Base-by-base conservation (phyloP, 2,113 vertebrate genomes). In the Cyprinodon brontotheroides region DNA sequence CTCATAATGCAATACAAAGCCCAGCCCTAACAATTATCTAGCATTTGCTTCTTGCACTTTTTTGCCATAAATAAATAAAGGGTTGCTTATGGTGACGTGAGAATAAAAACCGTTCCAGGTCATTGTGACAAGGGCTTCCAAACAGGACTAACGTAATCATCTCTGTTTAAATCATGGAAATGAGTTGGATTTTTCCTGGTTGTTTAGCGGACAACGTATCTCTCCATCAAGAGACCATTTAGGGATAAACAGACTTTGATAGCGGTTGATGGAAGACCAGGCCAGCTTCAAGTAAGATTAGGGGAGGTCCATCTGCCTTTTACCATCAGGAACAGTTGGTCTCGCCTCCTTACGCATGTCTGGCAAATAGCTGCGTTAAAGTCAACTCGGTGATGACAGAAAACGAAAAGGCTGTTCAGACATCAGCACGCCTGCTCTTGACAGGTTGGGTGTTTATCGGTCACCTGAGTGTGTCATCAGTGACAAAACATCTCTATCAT, bases 311-410 rank as follows among this genome's bases (percentile, higher is more conserved):
- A 72, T 63, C 72, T 74, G 64, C 81, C 67, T 80, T 73, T 86
- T 82, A 80, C 48, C 72, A 72, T 84, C 63, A 81, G 75, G 70
- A 87, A 80, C 79, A 78, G 79, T 64, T 77, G 68, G 70, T 81
- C 82, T 69, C 79, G 71, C 73, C 74, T 85, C 74, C 72, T 70
- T 65, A 83, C 77, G 86, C 69, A n/a, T 78, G 82, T 78, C 85
- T 86, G 80, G 36, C 47, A n/a, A n/a, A n/a, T n/a, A n/a, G n/a
- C n/a, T 90, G 83, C 91, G 90, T 92, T 92, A 91, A 75, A 86
- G 86, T 74, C 85, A 86, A n/a, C n/a, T n/a, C n/a, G n/a, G n/a
- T n/a, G n/a, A n/a, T n/a, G n/a, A n/a, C n/a, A n/a, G n/a, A n/a
- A n/a, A n/a, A n/a, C n/a, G n/a, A n/a, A n/a, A n/a, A 85, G 60